Base-by-base conservation (phyloP, 2,888 invertebrate genomes). In the Drosophila ochracea region DNA sequence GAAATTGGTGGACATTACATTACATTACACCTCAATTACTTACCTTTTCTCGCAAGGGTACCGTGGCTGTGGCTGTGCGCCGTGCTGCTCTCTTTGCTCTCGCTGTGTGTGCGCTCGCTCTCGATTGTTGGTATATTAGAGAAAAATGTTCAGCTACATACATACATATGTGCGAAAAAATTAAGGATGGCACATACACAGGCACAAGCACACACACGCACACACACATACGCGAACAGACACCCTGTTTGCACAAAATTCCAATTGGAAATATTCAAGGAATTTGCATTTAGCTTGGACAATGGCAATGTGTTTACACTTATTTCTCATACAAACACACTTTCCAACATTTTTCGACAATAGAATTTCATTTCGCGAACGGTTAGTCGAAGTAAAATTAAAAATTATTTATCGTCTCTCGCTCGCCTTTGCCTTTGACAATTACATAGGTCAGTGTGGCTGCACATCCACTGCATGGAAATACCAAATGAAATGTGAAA, bases 61-160 rank as follows among this genome's bases (percentile, higher is more conserved):
- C 64, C 75, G 79, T 82, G 74, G 54, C 74, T 74, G 65, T 82
- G 74, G 67, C 61, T 67, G 64, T 66, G 62, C 77, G 77, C 73
- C 68, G 68, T 71, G 64, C 61, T 72, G 68, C 58, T 70, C 74
- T 75, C 76, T 83, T 64, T 58, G 55, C 67, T 47, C 68, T 72
- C 53, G 65, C 70, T 78, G 50, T 75, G 62, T 78, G 61, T 75
- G 60, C 76, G 71, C 71, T 74, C 80, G 77, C 89, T 76, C 80
- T 78, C 89, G 76, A 82, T 78, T 86, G 87, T 84, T 87, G 89
- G 89, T 89, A 88, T 91, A 91, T 84, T 84, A 84, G 86, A 84
- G 82, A 91, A 89, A 90, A 81, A 84, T 86, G 75, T 81, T 81
- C 74, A 80, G 71, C 74, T 86, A 80, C 77, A 77, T 76, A 68